Evolutionary conservation across 2,797 vertebrate genomes (phyloP), one percentile per base, ranked within the genome.

Genomic region (Chrosomus eos): DNA sequence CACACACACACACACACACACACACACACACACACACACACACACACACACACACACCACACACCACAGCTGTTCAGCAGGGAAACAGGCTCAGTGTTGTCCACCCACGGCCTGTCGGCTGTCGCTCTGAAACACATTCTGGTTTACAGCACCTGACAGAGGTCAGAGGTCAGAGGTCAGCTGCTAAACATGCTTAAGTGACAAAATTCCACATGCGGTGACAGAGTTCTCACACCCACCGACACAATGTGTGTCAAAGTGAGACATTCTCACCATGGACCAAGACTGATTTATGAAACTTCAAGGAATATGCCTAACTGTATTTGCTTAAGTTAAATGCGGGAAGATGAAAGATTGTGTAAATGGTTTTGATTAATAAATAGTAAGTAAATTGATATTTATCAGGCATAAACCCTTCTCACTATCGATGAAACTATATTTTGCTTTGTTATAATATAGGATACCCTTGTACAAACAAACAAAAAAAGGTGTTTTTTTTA

Each of bases 121-220:
- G 89, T 45, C 88, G 89, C 88, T 89, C 89, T 88, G 88, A 89
- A 89, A 94, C 93, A 94, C 92, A 92, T 93, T 92, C 91, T 90
- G 92, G 91, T 93, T 93, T 92, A 92, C 91, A 86, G 91, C 94
- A 95, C 93, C 94, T 95, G 93, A 95, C 93, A 88, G 91, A 91
- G 93, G 86, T 93, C 92, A 87, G 90, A 92, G 93, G 86, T 93
- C 92, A 87, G 90, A 92, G 93, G 92, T 95, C 92, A 91, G 91
- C 90, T 93, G 91, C 93, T 92, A 82, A 91, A 92, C 90, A 83
- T 87, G 89, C 91, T 91, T 87, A 11, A 85, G 89, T 70, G 66
- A 84, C 89, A 86, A 85, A 92, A 93, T 92, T 91, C 90, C 10
- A 51, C 79, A 77, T 70, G 86, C 84, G 64, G 48, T 77, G 85